Evolutionary conservation across 2,888 invertebrate species (phyloP), one percentile per base, ranked within the genome.

Genomic region (Heliconius sara): DNA sequence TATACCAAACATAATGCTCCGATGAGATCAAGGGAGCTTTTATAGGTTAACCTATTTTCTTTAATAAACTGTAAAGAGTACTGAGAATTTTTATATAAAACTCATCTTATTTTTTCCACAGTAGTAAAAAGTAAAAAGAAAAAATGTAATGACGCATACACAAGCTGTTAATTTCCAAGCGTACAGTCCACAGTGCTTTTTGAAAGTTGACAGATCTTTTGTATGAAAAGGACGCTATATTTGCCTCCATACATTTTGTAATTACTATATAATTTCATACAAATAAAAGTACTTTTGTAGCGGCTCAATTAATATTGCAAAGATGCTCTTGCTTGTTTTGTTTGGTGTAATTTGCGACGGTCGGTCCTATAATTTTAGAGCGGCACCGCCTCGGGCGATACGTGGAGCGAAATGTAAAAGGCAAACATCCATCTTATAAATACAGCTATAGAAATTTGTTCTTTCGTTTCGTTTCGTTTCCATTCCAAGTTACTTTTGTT

Each of bases 261-360:
- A 81, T 79, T 78, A 79, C 77, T 68, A 78, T 57, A 68, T 80
- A 79, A 81, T 81, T 77, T 79, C 77, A 79, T 63, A 76, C 79
- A 81, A 81, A 81, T 79, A 76, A 68, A 79, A 52, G 19, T 52
- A 75, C 78, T 74, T 79, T 79, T 78, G 74, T 60, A 39, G 78
- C 47, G 34, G 70, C 79, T 73, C 78, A 79, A 75, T 81, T 80
- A 79, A 68, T 72, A 81, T 79, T 81, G 76, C 78, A 78, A 79
- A 81, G 78, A 76, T 76, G 78, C 72, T 79, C 43, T 74, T 73
- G 73, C 39, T 74, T 79, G 68, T 76, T 78, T 79, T 79, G 79
- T 81, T 73, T 73, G 68, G 73, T 79, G 82, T 82, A 77, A 79
- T 81, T 82, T 80, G 67, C 78, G 70, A 82, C 76, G 80, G 76